Evolutionary conservation across 2,797 vertebrate genomes (phyloP).

Genomic region (Phalanger gymnotis): DNA sequence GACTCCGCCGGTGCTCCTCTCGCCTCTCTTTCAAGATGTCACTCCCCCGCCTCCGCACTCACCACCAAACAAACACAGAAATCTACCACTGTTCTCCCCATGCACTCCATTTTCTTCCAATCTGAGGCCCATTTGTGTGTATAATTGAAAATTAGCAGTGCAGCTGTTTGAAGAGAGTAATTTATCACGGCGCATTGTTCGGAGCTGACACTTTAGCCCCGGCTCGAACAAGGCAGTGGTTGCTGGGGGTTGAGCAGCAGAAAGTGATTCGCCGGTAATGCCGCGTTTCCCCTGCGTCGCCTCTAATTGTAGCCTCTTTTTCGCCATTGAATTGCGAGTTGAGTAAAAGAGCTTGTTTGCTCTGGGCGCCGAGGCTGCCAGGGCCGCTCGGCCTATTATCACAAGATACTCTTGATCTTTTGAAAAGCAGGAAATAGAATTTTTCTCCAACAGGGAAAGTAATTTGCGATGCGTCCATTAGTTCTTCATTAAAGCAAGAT

Average conservation of each 20-base stretch:
- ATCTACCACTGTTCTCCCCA: slow-evolving; percentile 90
- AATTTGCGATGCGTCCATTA: slow-evolving; percentile 99
- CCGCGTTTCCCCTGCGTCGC: slow-evolving; percentile 97
- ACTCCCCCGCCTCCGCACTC: slow-evolving; percentile 88
- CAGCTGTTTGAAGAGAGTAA: slow-evolving; percentile 98
- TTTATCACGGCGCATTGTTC: slow-evolving; percentile 99
- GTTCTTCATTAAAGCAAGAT: slow-evolving; percentile 99
- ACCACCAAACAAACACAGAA: slow-evolving; percentile 90
- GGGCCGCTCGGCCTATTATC: slow-evolving; percentile 98
- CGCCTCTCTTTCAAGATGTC: slow-evolving; percentile 85
- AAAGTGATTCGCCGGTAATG: slow-evolving; percentile 94
- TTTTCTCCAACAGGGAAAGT: slow-evolving; percentile 96
- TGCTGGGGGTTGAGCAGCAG: slow-evolving; percentile 92
- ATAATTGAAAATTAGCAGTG: slow-evolving; percentile 99
- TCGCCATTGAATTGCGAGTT: slow-evolving; percentile 98
- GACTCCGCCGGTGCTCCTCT: slow-evolving; percentile 70
- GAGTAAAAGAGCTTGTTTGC: slow-evolving; percentile 99
- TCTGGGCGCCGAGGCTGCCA: slow-evolving; percentile 94
- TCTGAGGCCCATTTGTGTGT: slow-evolving; percentile 98
- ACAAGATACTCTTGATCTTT: slow-evolving; percentile 99
- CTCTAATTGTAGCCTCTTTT: slow-evolving; percentile 95
- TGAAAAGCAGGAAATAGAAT: slow-evolving; percentile 99
- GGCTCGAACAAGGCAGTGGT: slow-evolving; percentile 96
- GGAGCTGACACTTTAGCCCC: slow-evolving; percentile 96
- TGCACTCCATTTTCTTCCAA: slow-evolving; percentile 96